Conservation (phyloP, 2,113 vertebrate species). For the Catharus fuscescens region DNA sequence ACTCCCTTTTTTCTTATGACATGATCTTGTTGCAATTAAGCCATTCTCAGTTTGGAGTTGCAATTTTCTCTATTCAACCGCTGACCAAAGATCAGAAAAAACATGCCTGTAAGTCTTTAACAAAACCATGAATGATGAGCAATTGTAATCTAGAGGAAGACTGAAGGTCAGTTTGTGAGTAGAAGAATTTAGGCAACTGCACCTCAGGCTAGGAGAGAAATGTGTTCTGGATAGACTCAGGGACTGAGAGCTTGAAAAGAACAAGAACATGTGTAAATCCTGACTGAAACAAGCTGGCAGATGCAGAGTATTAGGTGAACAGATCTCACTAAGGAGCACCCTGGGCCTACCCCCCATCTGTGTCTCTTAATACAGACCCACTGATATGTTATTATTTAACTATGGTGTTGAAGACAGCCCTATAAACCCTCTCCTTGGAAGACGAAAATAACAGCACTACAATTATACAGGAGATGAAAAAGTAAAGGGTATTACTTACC, state of each 20-base stretch:
- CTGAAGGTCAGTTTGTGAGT: neutral
- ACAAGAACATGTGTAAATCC: neutral
- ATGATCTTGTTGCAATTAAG: neutral
- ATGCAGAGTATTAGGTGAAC: neutral
- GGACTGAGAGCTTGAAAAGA: neutral
- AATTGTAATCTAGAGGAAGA: neutral
- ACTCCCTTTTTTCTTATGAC: neutral
- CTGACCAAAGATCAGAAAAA: neutral
- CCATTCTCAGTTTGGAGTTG: neutral
- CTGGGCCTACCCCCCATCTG: neutral
- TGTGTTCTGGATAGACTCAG: neutral
- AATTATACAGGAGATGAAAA: slow-evolving; percentile 36
- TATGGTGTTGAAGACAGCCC: neutral
- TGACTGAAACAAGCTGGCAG: neutral
- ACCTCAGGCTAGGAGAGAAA: neutral
- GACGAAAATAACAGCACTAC: neutral
- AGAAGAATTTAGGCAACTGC: neutral
- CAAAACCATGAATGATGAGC: neutral
- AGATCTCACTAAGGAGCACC: neutral
- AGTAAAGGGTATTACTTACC: slow-evolving; percentile 79
- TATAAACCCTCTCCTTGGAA: neutral
- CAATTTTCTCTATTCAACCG: neutral
- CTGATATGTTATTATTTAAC: neutral
- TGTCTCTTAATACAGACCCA: neutral
- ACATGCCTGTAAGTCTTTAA: neutral